Evolutionary conservation across 1,140 invertebrate genomes (phyloP).

Genomic region (Tetragonula clypearis): DNA sequence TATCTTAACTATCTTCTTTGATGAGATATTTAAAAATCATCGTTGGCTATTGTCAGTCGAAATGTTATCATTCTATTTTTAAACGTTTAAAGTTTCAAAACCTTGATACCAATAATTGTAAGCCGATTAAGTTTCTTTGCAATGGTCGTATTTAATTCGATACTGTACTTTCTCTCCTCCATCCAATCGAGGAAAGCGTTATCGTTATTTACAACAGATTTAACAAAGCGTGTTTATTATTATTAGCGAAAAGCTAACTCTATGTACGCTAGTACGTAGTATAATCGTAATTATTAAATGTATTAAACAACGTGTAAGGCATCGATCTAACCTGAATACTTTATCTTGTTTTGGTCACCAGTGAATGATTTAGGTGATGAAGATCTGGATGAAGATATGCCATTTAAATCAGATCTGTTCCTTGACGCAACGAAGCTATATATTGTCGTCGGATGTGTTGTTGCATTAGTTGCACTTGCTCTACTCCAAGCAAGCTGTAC

Average conservation of each 20-base stretch:
- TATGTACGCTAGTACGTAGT: neutral
- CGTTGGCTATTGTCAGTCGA: no score
- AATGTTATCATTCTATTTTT: neutral
- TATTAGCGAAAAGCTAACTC: slow-evolving; percentile 1
- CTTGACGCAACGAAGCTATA: slow-evolving; percentile 86
- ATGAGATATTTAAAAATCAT: neutral
- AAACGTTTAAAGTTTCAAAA: neutral
- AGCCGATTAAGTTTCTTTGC: neutral
- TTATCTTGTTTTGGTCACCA: slow-evolving; percentile 48
- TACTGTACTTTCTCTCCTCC: neutral
- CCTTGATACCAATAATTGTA: neutral
- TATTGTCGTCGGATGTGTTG: slow-evolving; percentile 91
- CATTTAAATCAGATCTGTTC: slow-evolving; percentile 71
- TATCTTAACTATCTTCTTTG: neutral
- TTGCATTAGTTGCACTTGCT: slow-evolving; percentile 89
- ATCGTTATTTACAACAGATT: slow-evolving; percentile 23
- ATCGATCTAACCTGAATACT: slow-evolving; percentile 32
- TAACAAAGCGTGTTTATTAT: slow-evolving; percentile 20
- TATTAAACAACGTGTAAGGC: slow-evolving; percentile 31
- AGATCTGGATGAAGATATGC: slow-evolving; percentile 70
- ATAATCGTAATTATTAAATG: slow-evolving; percentile 15
- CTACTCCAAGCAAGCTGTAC: slow-evolving; percentile 93
- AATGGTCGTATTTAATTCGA: slow-evolving; percentile 33
- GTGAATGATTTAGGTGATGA: slow-evolving; percentile 73
- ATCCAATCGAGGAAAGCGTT: neutral